Evolutionary conservation across 2,113 vertebrate species (phyloP), one percentile per base, ranked within the genome.

Genomic region (Cardinalis cardinalis): DNA sequence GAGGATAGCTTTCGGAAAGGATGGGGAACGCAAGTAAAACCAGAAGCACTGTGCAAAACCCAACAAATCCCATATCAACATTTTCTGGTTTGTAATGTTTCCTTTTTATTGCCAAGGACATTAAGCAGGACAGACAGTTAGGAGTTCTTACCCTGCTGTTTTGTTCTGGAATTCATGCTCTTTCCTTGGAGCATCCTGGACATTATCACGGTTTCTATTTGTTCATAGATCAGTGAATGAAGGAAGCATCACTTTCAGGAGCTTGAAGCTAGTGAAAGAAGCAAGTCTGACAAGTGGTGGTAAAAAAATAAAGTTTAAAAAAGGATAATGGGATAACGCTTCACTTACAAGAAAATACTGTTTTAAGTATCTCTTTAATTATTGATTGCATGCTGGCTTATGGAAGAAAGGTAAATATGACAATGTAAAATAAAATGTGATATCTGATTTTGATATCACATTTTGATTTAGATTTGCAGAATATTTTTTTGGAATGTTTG

Each of bases 321-420:
- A 29, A 10, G 1, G 0, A 1, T 36, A 48, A 36, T 12, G 20
- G 32, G 4, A 7, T 38, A 52, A 46, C 32, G 7, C 7, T 70
- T 84, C 8, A 3, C 32, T 82, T 59, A 53, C 12, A 77, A 61
- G 11, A 58, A 65, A 15, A 48, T 11, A 36, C 2, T 40, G 20
- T 32, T 87, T 74, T 64, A 4, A 40, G 5, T 29, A 23, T 36
- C 28, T 64, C 55, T 70, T 46, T 32, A 78, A 64, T 69, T 75
- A 34, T 36, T 56, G 17, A 10, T 66, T 80, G 11, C 8, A 18
- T 74, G 4, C 15, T 81, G 73, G 12, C 0, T 56, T 53, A 38
- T 29, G 9, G 25, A 88, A 86, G 23, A 66, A 88, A 60, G 21
- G 19, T 16, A 60, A 78, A 9, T 18, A 66, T 28, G 19, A 38